phyloP scores from a whole-genome alignment of 2,888 invertebrate species.

The Stratiomys singularior region DNA sequence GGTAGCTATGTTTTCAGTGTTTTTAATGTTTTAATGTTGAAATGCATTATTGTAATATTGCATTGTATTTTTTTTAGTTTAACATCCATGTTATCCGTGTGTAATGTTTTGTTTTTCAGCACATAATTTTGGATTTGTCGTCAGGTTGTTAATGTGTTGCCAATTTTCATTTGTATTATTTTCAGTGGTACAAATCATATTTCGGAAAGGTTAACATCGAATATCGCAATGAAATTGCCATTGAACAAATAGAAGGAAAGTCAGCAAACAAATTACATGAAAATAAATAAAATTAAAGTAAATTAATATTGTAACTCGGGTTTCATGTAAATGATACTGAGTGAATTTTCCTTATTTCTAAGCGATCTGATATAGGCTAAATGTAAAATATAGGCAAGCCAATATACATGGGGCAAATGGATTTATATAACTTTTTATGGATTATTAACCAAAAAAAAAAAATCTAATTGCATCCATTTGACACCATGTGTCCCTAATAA shows the following conservation, averaged over 20 bases:
- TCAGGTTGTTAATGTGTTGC: not conserved
- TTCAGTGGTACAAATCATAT: constrained; percentile 7
- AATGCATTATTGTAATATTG: constrained; percentile 30
- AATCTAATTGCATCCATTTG: not conserved
- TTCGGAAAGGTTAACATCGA: constrained; percentile 5
- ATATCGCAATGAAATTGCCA: not conserved
- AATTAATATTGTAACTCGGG: not conserved
- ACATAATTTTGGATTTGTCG: constrained; percentile 1
- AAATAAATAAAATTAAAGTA: constrained; percentile 38
- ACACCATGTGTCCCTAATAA: not conserved
- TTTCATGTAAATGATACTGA: not conserved
- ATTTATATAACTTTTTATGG: not conserved
- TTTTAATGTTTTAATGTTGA: constrained; percentile 39
- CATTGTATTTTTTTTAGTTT: constrained; percentile 3
- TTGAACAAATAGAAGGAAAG: constrained; percentile 3
- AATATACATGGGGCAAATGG: not conserved
- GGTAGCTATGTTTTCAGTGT: constrained; percentile 71
- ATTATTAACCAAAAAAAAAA: not conserved
- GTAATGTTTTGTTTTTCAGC: not conserved
- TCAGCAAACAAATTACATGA: constrained; percentile 45
- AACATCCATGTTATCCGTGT: not conserved
- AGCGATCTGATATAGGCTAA: too few species aligned
- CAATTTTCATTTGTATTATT: constrained; percentile 26
- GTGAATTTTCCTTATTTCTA: not conserved
- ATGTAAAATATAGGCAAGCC: too few species aligned